Evolutionary conservation across 2,797 vertebrate species (phyloP), one percentile per base, ranked within the genome.

Genomic region (Peromyscus melanophrys): DNA sequence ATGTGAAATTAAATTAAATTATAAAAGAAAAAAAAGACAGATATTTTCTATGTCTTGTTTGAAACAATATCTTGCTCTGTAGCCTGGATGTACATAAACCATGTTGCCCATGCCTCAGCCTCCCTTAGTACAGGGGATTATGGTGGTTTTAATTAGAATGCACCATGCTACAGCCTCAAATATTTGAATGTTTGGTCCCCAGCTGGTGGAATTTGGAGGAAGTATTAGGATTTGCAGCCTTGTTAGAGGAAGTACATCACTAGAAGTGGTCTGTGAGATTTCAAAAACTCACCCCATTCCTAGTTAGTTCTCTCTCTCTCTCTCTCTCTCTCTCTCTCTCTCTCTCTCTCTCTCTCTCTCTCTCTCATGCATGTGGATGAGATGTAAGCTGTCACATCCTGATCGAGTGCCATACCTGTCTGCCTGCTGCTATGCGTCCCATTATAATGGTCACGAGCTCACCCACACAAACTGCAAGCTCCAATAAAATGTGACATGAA

Each of bases 331-430:
- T n/a, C 19, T 40, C n/a, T 27, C 21, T 37, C 52, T n/a, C 34
- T 81, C 12, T 27, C 8, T 43, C 37, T 27, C 71, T 52, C 17
- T n/a, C 31, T 55, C 31, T 34, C 19, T 37, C 52, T 27, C 21
- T 37, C 52, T n/a, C 34, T 80, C 6, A 0, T 65, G 17, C 2
- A 1, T 34, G 0, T 65, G 2, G 27, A 12, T 31, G 8, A 29
- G 25, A 8, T 61, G 0, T 63, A 84, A 46, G 2, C 29, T 23
- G 17, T 13, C 10, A 23, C 43, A 25, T 82, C 1, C 25, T 61
- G n/a, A 61, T 40, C 7, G 0, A 17, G 7, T n/a, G 25, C 6
- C 27, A 27, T 34, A 63, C n/a, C 1, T 8, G 40, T 0, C 67
- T 85, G 29, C 6, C 11, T 65, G 46, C 11, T 34, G 61, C 5